Conservation (phyloP, 1,140 invertebrate species). For the Antheraea pernyi region DNA sequence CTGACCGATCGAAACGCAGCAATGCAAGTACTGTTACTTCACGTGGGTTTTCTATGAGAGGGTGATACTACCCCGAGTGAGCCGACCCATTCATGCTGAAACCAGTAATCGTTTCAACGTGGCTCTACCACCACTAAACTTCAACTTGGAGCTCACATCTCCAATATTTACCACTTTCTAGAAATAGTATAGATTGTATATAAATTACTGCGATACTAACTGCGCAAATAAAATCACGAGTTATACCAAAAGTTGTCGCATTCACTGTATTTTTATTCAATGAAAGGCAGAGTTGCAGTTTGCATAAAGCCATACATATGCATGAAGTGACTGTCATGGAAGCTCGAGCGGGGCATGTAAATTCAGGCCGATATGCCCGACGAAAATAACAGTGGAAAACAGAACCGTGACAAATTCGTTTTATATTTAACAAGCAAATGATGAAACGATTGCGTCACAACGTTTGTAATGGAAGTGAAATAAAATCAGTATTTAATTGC, state of each 20-base stretch:
- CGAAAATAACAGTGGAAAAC: conserved; percentile 49
- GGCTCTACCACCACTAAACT: no score
- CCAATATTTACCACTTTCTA: no score
- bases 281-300: conserved; percentile 55
- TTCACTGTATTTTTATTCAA: conserved; percentile 46
- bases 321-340: conserved; percentile 47
- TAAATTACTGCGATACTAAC: neutral
- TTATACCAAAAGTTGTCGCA: conserved; percentile 10
- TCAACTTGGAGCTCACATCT: no score
- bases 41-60: no score
- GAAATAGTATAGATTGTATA: no score
- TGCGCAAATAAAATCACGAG: neutral
- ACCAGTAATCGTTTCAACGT: no score
- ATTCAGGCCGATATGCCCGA: conserved; percentile 44
- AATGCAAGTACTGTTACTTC: no score
- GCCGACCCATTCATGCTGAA: no score
- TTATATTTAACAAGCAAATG: conserved; percentile 33
- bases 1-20: no score
- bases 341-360: conserved; percentile 46
- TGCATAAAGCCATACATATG: conserved; percentile 62
- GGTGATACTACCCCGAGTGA: no score
- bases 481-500: neutral
- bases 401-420: conserved; percentile 44
- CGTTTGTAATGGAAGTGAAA: conserved; percentile 5
- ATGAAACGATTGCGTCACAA: conserved; percentile 2